Evolutionary conservation across 2,113 vertebrate genomes (phyloP).

Genomic region (Zosterops japonicus): DNA sequence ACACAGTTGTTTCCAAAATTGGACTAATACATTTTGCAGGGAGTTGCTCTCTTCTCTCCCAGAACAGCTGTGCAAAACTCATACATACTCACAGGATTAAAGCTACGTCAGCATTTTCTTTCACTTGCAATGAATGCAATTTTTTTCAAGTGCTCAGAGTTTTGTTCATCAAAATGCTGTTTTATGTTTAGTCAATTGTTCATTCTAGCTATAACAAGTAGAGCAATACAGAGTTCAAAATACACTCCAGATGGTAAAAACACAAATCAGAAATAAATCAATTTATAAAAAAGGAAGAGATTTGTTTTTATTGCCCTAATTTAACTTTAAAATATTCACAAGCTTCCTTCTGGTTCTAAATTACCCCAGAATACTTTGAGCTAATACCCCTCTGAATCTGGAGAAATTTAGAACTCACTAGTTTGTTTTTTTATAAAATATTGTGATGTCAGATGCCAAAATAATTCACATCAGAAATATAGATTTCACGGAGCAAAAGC

Average conservation of each 20-base stretch:
- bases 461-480: neutral
- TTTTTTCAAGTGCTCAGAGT: constrained; percentile 16
- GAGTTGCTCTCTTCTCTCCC: neutral
- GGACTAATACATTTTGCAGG: neutral
- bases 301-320: constrained; percentile 36
- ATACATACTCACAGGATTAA: neutral
- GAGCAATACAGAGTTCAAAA: constrained; percentile 60
- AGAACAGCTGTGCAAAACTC: constrained; percentile 28
- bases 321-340: constrained; percentile 33
- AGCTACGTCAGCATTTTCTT: constrained; percentile 48
- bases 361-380: neutral
- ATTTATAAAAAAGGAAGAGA: constrained; percentile 40
- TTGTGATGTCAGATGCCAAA: neutral
- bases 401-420: neutral
- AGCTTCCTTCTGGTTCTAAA: constrained; percentile 16
- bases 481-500: neutral
- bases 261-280: constrained; percentile 46
- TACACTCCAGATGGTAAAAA: constrained; percentile 62
- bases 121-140: constrained; percentile 35
- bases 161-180: constrained; percentile 58
- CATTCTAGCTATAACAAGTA: constrained; percentile 49
- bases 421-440: neutral
- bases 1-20: neutral
- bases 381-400: neutral
- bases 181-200: constrained; percentile 70